A percentile compares a stretch with the other conserved stretches of the same genome.
Evolutionary conservation across 1,140 invertebrate species (phyloP).

Genomic region (Batillaria attramentaria): DNA sequence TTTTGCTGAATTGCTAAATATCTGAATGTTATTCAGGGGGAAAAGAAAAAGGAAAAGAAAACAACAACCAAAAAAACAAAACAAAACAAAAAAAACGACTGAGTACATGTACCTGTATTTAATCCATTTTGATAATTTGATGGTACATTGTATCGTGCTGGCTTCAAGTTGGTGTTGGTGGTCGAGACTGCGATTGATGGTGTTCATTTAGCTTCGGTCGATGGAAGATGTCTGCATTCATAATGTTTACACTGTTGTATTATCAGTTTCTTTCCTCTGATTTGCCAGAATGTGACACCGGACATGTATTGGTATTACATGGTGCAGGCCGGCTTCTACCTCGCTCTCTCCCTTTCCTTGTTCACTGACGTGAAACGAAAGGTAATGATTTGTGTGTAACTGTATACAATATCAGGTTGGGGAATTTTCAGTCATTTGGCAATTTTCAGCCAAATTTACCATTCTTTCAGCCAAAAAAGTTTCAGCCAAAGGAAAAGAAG

Average conservation of each 20-base stretch:
- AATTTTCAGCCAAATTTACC: no score
- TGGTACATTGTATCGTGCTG: background rate
- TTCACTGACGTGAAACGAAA: constrained; percentile 89
- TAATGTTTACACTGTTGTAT: no score
- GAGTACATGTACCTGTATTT: background rate
- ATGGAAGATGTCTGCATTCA: no score
- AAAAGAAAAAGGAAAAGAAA: background rate
- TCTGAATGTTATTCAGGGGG: background rate
- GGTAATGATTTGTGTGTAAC: constrained; percentile 49
- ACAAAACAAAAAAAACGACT: background rate
- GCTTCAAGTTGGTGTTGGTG: background rate
- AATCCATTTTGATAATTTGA: background rate
- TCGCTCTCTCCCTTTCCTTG: constrained; percentile 92
- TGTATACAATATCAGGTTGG: background rate
- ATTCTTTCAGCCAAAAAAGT: background rate
- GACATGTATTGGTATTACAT: constrained; percentile 95
- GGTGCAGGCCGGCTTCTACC: constrained; percentile 95
- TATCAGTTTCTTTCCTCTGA: background rate
- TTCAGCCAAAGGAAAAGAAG: background rate
- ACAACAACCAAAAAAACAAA: no score
- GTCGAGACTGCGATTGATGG: background rate
- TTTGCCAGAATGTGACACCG: constrained; percentile 57
- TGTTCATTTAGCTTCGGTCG: background rate
- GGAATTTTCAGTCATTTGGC: no score
- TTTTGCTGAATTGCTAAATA: background rate